Evolutionary conservation across 2,888 invertebrate species (phyloP), one percentile per base, ranked within the genome.

Genomic region (Pecten maximus): DNA sequence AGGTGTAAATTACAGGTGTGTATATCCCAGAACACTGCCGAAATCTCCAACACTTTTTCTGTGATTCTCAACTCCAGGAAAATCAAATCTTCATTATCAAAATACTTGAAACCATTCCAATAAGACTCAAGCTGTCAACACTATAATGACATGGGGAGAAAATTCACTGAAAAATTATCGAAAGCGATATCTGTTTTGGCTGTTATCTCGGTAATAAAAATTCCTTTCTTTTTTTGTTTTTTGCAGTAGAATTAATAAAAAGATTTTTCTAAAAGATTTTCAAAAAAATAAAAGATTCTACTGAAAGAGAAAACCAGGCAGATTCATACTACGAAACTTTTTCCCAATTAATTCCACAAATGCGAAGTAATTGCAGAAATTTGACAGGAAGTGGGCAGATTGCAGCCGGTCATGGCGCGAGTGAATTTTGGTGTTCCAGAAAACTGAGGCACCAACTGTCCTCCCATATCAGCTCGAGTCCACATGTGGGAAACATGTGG

Each of bases 41-140:
- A 74, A 74, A 74, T 74, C 74, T 74, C 35, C 74, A 74, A 35
- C 28, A 28, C 23, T 35, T 74, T 35, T 12, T 2, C 8, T 74
- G 74, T 10, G 74, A 35, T 74, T 74, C 74, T 74, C 74, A 74
- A 28, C 74, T 74, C 35, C 10, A 35, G 15, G 28, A 74, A 35
- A 74, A 74, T 74, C 35, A 74, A 28, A 74, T 74, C 74, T 74
- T 74, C 74, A 74, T 74, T 74, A 74, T 74, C 74, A 74, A 74
- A 74, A 74, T 74, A 74, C 74, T 74, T 74, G 74, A 74, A 74
- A 74, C 74, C 74, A 74, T 74, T 74, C 74, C 74, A 74, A 74
- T 74, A 28, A 8, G 28, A 15, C 35, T 74, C 74, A 74, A 74
- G 74, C 74, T 74, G 74, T 74, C 74, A 74, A 74, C 74, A 74